Percentiles rank a stretch among this genome's conserved stretches.
Conservation (phyloP, 2,888 invertebrate species). For the Hypomecis atomaria region DNA sequence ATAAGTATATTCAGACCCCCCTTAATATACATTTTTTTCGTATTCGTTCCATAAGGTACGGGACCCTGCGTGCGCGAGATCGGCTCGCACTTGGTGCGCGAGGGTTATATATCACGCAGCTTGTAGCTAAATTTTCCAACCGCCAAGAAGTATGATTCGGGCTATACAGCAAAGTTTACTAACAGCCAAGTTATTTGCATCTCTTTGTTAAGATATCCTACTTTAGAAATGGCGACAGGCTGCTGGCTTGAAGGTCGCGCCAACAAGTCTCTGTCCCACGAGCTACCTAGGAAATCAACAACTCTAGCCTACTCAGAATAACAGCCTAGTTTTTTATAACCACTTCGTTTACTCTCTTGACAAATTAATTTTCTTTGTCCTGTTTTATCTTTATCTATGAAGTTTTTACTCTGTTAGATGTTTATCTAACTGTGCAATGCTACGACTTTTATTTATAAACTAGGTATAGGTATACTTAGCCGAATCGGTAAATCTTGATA, state of each 20-base stretch:
- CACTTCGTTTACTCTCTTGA: not conserved
- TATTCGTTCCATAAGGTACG: no score
- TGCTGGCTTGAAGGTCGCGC: slow-evolving; percentile 9
- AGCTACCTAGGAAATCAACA: slow-evolving; percentile 11
- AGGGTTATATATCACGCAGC: no score
- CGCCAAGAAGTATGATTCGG: no score
- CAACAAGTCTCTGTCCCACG: slow-evolving; percentile 11
- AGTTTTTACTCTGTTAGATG: not conserved
- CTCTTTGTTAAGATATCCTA: slow-evolving; percentile 9
- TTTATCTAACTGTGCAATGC: not conserved
- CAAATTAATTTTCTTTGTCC: not conserved
- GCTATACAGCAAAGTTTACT: no score
- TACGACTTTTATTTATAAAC: not conserved
- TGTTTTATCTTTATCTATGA: not conserved
- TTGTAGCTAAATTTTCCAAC: no score
- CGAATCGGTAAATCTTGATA: no score
- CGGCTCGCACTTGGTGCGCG: no score
- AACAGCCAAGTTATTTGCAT: not conserved
- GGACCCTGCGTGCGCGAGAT: no score
- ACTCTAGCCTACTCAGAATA: not conserved
- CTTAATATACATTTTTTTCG: no score
- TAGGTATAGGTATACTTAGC: no score
- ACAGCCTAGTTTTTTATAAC: not conserved
- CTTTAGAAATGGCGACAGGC: slow-evolving; percentile 21
- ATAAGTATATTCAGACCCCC: no score